Evolutionary conservation across 2,888 invertebrate genomes (phyloP), one percentile per base, ranked within the genome.

Genomic region (Liodrosophila aerea): DNA sequence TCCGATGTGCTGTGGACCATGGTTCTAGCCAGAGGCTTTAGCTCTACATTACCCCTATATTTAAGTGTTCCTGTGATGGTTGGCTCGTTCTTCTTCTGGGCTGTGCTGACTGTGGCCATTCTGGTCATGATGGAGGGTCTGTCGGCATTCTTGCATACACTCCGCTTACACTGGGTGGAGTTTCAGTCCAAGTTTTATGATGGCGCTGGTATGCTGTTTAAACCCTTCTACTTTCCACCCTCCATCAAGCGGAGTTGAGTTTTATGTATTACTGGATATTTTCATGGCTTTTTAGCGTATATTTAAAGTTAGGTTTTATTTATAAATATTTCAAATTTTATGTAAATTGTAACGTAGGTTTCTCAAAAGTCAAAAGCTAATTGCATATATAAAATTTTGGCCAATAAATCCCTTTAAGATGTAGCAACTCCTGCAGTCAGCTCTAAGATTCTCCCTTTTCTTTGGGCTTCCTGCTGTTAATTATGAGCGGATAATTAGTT

Each of bases 61-160:
- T 0, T 58, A 0, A 52, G 13, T 0, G 94, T 94, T 31, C 91
- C 97, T 44, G 91, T 95, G 54, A 91, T 98, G 46, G 96, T 94
- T 91, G 90, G 93, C 12, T 92, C 96, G 37, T 99, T 99, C 91
- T 94, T 93, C 57, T 92, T 95, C 86, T 99, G 99, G 97, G 94
- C 96, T 46, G 91, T 93, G 16, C 93, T 99, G 69, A 99, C 99
- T 0, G 92, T 99, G 44, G 95, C 96, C 84, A 98, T 99, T 88
- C 93, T 99, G 56, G 96, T 99, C 66, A 93, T 98, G 86, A 99
- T 99, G 99, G 99, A 99, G 91, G 99, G 99, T 0, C 92, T 99
- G 7, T 99, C 98, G n/a, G 99, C 99, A 27, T 99, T 99, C 92
- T 92, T 99, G 73, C 99, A 99, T 89, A 98, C 99, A 0, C 93